These are phyloP conservation scores for Nymphalis polychloros DNA, from an alignment of 2,888 invertebrate genomes.

Conservation along the genomic window DNA sequence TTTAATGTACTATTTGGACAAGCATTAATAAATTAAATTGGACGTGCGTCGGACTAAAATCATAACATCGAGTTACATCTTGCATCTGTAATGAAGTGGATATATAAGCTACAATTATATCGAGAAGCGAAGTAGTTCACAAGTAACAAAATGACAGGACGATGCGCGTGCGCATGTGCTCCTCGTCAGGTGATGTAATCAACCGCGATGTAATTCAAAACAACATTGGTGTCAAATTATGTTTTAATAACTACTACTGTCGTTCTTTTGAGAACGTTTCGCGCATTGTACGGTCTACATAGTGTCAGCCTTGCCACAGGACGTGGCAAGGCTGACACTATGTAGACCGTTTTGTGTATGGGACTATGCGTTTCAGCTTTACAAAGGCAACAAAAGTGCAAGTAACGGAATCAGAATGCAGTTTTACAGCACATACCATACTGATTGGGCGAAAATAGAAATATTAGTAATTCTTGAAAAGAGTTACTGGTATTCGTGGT, in stretches of 20 bases:
- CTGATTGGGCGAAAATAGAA: no score
- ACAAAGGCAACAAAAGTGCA: no score
- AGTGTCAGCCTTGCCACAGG: no score
- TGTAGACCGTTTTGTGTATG: no score
- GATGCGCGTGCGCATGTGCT: conserved; percentile 21
- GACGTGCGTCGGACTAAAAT: not conserved
- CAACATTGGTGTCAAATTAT: not conserved
- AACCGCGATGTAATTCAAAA: not conserved
- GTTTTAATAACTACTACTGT: not conserved
- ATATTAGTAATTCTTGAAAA: no score
- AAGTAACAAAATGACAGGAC: conserved; percentile 9
- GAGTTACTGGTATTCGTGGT: no score
- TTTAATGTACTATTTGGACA: not conserved
- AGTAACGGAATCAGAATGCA: no score
- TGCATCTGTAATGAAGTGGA: not conserved
- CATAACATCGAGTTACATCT: not conserved
- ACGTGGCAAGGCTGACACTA: no score
- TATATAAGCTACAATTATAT: not conserved
- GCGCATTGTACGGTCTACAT: no score
- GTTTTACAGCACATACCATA: no score
- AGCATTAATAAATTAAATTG: not conserved
- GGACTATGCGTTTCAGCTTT: no score
- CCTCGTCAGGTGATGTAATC: not conserved
- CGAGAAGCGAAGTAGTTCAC: conserved; percentile 5
- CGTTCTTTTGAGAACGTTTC: not conserved